Evolutionary conservation across 2,797 vertebrate genomes (phyloP).

Genomic region (Cirrhinus molitorella): DNA sequence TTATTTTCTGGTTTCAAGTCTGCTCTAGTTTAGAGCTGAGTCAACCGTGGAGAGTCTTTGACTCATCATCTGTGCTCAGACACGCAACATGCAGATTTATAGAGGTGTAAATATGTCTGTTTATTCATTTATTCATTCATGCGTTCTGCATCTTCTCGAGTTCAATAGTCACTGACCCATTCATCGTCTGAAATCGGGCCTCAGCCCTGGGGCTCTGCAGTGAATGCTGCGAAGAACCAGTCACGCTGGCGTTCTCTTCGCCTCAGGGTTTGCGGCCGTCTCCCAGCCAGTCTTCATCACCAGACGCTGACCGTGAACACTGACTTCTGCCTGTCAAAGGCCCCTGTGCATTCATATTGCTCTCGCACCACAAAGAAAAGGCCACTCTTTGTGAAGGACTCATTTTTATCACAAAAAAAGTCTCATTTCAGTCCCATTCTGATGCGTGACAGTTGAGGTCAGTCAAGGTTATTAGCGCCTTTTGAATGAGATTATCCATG

Average conservation of each 20-base stretch:
- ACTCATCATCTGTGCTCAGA: conserved; percentile 1
- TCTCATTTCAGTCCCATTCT: conserved; percentile 40
- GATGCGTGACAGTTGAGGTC: conserved; percentile 44
- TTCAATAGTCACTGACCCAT: conserved; percentile 42
- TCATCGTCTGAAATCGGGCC: not conserved
- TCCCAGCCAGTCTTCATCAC: conserved; percentile 26
- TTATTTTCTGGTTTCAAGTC: not conserved
- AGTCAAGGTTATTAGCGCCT: conserved; percentile 59
- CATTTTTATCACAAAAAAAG: conserved; percentile 30
- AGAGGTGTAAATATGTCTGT: not conserved
- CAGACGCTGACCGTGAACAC: conserved; percentile 8
- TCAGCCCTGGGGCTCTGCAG: not conserved
- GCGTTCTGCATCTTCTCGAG: not conserved
- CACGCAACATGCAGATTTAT: conserved; percentile 21
- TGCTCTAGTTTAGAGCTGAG: not conserved
- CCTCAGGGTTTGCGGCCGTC: conserved; percentile 35
- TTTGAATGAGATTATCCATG: conserved; percentile 60
- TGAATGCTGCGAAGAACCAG: conserved; percentile 10
- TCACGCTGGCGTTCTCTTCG: not conserved
- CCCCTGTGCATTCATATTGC: conserved; percentile 48
- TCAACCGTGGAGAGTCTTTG: not conserved
- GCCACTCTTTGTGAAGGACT: conserved; percentile 40
- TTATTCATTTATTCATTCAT: conserved; percentile 14
- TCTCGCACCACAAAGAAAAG: conserved; percentile 47
- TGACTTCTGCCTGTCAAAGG: conserved; percentile 50